Evolutionary conservation across 1,140 invertebrate species (phyloP), one percentile per base, ranked within the genome.

Genomic region (Coelopa frigida): DNA sequence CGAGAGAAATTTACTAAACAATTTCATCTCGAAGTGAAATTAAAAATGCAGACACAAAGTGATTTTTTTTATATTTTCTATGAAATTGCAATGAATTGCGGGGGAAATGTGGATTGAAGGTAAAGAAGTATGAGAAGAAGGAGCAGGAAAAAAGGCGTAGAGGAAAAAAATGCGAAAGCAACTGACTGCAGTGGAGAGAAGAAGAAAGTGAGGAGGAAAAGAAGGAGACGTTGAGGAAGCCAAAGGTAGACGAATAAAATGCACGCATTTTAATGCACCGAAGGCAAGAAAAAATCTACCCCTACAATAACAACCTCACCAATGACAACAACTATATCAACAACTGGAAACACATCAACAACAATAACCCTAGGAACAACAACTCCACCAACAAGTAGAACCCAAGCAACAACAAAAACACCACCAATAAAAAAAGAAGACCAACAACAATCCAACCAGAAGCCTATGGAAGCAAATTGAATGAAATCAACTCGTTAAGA

Each of bases 401-500:
- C 33, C 20, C 33, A 2, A 18, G 20, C 12, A 35, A 10, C 12
- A 35, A 7, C 31, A 33, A 22, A 24, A 42, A 42, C 24, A 42
- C 27, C 40, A n/a, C n/a, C n/a, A n/a, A n/a, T n/a, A n/a, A n/a
- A n/a, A n/a, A n/a, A n/a, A n/a, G n/a, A n/a, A n/a, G n/a, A n/a
- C n/a, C 8, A 14, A 29, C 35, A 43, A 6, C 35, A 22, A 39
- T 15, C 17, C 8, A 27, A 39, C 49, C 49, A 49, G 41, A 47
- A 31, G 57, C 54, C 61, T 61, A 53, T 56, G 51, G 55, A 64
- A 66, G 65, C 62, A 66, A 66, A 66, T 66, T 66, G 62, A 66
- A 66, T 66, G 62, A 66, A 66, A 66, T 66, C 62, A 66, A 66
- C 62, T 66, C 62, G 62, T 66, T 62, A 66, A 66, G 65, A 66